Conservation (phyloP, 1,140 invertebrate species). For the Doryteuthis pealeii region DNA sequence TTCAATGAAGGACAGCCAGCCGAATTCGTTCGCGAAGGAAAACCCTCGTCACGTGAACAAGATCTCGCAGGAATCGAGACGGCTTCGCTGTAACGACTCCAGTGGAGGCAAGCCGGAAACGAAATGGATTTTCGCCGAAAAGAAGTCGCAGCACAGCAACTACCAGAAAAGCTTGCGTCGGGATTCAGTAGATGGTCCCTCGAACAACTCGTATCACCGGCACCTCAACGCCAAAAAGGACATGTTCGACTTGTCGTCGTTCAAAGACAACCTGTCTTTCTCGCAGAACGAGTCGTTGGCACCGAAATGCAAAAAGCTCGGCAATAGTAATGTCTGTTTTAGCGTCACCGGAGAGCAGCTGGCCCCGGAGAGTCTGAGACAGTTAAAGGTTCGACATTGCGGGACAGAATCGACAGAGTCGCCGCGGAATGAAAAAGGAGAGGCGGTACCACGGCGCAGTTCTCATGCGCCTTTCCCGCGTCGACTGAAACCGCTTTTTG, state of each 20-base stretch:
- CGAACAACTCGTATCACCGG: neutral
- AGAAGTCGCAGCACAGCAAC: neutral
- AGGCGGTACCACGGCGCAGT: neutral
- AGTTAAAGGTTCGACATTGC: neutral
- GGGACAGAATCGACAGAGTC: neutral
- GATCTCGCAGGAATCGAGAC: neutral
- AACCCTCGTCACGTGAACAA: neutral
- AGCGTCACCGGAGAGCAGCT: neutral
- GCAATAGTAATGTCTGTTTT: too few species aligned
- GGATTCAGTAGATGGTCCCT: neutral
- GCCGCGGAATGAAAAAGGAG: neutral
- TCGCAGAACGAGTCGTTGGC: neutral
- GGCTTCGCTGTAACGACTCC: neutral
- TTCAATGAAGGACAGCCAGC: neutral
- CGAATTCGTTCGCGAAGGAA: neutral
- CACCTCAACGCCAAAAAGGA: neutral
- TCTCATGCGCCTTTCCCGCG: neutral
- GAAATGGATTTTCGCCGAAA: neutral
- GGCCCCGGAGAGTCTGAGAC: neutral
- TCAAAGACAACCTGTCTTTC: constrained; percentile 2
- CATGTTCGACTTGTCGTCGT: neutral
- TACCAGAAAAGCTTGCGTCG: neutral
- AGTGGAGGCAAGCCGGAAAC: neutral
- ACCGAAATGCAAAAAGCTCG: neutral
- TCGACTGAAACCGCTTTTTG: neutral